Evolutionary conservation across 2,797 vertebrate species (phyloP), one percentile per base, ranked within the genome.

Genomic region (Takifugu ocellatus): DNA sequence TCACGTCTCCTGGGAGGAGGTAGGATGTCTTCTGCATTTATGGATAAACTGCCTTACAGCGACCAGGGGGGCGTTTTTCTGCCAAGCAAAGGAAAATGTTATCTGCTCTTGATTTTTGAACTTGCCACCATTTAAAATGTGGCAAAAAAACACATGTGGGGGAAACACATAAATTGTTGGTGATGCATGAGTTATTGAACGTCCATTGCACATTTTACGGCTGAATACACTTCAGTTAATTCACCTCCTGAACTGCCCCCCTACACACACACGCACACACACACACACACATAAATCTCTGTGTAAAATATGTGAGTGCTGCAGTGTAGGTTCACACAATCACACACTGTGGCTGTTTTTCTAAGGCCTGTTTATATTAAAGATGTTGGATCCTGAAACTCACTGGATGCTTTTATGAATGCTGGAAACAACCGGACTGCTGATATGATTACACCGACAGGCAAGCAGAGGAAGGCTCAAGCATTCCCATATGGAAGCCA

Each of bases 401-500:
- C 74, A 61, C 74, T 77, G 85, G 88, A 92, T 89, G 89, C 91
- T 94, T 94, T 92, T 90, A 92, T 89, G 90, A 92, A 93, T 92
- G 87, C 74, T 94, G 93, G 92, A 93, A 91, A 92, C 89, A 85
- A 90, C 88, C 90, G 82, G 92, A 91, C 92, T 94, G 93, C 94
- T 94, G 92, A 90, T 90, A 92, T 94, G 94, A 95, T 95, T 95
- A 94, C 93, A 94, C 87, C 71, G 56, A 73, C 69, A 81, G 72
- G 87, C 81, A 89, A 91, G 88, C 73, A 80, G 75, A 69, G 81
- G 70, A 84, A 76, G 54, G 51, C 78, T 77, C 70, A 72, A 72
- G 86, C 83, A 84, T 85, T 91, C 90, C 93, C 95, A 97, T 94
- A 91, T 97, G 95, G 94, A 94, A 95, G 91, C 90, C 90, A 95